phyloP scores from a whole-genome alignment of 2,888 invertebrate species.

The Saturnia japonica region DNA sequence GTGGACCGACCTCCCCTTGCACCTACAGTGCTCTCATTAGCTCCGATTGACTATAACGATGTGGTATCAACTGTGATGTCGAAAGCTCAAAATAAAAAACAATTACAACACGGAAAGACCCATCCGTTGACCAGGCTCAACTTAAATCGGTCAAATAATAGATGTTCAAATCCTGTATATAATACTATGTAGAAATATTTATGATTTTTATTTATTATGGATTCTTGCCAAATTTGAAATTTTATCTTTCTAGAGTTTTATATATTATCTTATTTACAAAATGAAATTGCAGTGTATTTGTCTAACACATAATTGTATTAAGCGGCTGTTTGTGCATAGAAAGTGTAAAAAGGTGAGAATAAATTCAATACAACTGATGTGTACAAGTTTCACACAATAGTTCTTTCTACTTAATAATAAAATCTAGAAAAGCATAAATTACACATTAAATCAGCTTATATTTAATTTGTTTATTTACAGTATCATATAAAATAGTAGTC shows the following conservation, averaged over 20 bases:
- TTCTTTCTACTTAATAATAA: slow-evolving; percentile 13
- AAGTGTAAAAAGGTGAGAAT: slow-evolving; percentile 73
- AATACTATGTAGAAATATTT: slow-evolving; percentile 91
- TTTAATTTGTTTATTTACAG: not conserved
- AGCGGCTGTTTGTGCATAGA: slow-evolving; percentile 77
- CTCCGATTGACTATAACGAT: slow-evolving; percentile 76
- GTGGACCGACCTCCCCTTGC: slow-evolving; percentile 63
- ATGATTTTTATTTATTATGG: slow-evolving; percentile 74
- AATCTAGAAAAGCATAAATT: not conserved
- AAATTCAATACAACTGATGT: slow-evolving; percentile 79
- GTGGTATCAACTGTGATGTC: slow-evolving; percentile 86
- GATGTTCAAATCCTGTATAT: slow-evolving; percentile 91
- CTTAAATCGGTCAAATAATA: slow-evolving; percentile 86
- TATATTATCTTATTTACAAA: slow-evolving; percentile 74
- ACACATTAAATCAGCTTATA: not conserved
- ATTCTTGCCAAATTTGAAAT: slow-evolving; percentile 82
- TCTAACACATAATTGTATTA: slow-evolving; percentile 76
- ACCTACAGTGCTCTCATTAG: slow-evolving; percentile 64
- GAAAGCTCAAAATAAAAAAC: slow-evolving; percentile 88
- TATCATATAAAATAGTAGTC: not conserved
- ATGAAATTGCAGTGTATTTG: slow-evolving; percentile 79
- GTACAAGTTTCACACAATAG: slow-evolving; percentile 67
- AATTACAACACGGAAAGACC: slow-evolving; percentile 94
- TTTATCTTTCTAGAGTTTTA: slow-evolving; percentile 81
- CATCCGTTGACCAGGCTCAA: slow-evolving; percentile 95